These are phyloP conservation scores for Numenius arquata DNA, from an alignment of 2,113 vertebrate genomes.

Conservation along the genomic window DNA sequence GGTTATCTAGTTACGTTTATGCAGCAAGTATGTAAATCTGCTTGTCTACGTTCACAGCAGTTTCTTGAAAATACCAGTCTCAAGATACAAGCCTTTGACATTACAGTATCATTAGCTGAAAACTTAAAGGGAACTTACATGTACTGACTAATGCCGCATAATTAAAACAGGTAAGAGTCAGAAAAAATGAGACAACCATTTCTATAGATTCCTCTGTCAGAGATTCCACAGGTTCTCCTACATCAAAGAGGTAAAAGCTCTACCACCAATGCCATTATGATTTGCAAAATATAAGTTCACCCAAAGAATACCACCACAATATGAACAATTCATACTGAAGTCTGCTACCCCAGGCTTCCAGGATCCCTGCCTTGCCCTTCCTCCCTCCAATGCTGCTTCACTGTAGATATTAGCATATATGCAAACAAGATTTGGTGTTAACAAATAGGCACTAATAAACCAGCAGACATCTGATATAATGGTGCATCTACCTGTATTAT, in stretches of 20 bases:
- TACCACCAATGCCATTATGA: fast-evolving
- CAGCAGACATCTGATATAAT: neutral
- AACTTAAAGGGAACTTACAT: neutral
- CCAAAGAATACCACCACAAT: neutral
- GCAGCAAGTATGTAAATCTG: neutral
- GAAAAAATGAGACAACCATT: neutral
- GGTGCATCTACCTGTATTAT: fast-evolving
- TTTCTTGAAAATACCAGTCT: neutral
- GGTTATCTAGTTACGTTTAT: neutral
- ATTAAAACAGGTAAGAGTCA: neutral
- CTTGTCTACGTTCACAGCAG: neutral
- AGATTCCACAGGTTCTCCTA: neutral
- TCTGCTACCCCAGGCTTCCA: fast-evolving
- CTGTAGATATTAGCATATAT: fast-evolving
- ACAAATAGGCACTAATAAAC: neutral
- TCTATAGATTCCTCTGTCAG: neutral
- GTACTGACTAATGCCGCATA: neutral
- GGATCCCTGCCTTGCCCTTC: neutral
- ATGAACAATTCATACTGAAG: fast-evolving
- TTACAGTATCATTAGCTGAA: neutral
- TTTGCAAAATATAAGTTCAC: fast-evolving
- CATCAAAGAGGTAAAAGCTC: neutral
- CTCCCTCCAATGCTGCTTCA: neutral
- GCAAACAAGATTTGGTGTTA: neutral
- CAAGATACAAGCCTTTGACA: neutral